Base-by-base conservation (phyloP, 2,797 vertebrate genomes). In the Molossus molossus region DNA sequence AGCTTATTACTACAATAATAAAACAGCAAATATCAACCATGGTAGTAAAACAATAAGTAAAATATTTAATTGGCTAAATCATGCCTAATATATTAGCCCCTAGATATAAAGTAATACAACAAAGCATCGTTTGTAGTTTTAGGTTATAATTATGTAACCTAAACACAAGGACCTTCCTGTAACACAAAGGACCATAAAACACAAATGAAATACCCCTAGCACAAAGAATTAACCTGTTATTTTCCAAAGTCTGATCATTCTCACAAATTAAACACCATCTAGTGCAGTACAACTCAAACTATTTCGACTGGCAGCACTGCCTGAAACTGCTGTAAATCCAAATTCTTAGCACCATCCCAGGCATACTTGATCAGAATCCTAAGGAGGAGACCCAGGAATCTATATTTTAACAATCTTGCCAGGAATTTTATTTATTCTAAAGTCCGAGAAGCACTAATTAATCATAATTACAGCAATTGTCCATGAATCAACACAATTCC, bases 1-100 rank as follows among this genome's bases (percentile, higher is more conserved):
- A 89, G 29, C 4, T 94, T 87, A 96, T 58, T 75, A 80, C 13
- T 86, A 81, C 0, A 96, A 76, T 79, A 88, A 75, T 79, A 88
- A 75, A 84, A 94, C 4, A 27, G 57, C 9, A 95, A 88, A 48
- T 73, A 87, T 89, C n/a, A 94, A 73, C 65, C 91, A 95, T 13
- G 21, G 79, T 15, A 88, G 21, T 64, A 53, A 23, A 90, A 87
- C 4, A 88, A 57, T 27, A 76, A 55, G 18, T 2, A 90, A 87
- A 87, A 55, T 89, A 77, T 48, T 91, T 73, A 96, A 77, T 5
- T 93, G 90, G 40, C 33, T 85, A 90, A 96, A 58, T 73, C 20
- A 53, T 94, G 48, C n/a, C 27, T 79, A 77, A 93, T 55, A 10
- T 23, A 84, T 86, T 90, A 67, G 11, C 6, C 4, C 87, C 50